phyloP scores from a whole-genome alignment of 2,113 vertebrate genomes.

The Oreochromis niloticus region DNA sequence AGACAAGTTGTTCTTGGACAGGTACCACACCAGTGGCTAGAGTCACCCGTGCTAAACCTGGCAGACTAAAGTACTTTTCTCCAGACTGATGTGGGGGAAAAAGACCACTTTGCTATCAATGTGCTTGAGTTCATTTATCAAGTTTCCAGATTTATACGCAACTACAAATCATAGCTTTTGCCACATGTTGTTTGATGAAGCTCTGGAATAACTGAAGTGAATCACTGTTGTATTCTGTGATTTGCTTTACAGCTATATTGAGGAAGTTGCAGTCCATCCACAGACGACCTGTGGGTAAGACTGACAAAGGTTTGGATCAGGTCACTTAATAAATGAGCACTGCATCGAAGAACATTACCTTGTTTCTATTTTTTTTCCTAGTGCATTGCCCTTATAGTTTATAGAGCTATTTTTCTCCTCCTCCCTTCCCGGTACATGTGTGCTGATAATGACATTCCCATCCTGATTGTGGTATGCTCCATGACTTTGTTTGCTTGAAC shows the following conservation, averaged over 20 bases:
- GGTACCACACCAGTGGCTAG: conserved; percentile 50
- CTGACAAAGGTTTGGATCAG: background rate
- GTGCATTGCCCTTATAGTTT: background rate
- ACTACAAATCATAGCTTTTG: background rate
- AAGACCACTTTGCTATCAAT: background rate
- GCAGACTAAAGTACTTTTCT: conserved; percentile 20
- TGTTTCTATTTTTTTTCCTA: background rate
- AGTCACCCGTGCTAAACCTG: conserved; percentile 45
- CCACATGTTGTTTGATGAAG: background rate
- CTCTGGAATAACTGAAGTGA: background rate
- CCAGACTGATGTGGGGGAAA: conserved; percentile 11
- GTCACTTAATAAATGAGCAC: background rate
- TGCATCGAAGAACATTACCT: background rate
- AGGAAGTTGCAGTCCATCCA: background rate
- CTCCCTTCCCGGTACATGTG: background rate
- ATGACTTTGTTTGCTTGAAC: conserved; percentile 56
- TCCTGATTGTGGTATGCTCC: conserved; percentile 27
- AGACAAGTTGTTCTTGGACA: conserved; percentile 72
- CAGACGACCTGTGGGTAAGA: background rate
- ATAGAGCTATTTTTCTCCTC: background rate
- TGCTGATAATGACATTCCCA: conserved; percentile 64
- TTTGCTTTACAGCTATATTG: background rate
- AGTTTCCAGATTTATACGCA: background rate
- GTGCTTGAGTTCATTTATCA: background rate
- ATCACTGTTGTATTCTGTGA: background rate